These are phyloP conservation scores for Chorisops tibialis DNA, from an alignment of 2,888 invertebrate genomes.

Conservation along the genomic window DNA sequence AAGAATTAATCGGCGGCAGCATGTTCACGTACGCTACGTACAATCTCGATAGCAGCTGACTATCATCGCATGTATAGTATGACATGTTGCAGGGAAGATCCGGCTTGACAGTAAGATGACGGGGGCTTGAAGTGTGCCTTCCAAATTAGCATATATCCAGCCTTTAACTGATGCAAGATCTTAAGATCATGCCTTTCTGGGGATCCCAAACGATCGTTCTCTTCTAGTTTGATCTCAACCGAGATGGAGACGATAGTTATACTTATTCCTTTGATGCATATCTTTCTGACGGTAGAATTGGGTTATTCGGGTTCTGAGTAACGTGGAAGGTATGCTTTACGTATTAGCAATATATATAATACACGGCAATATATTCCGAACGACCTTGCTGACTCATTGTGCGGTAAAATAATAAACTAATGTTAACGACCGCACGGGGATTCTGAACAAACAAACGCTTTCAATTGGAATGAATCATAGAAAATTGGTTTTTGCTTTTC, in stretches of 20 bases:
- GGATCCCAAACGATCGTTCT: slow-evolving; percentile 7
- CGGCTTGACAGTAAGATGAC: slow-evolving; percentile 18
- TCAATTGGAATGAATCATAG: slow-evolving; percentile 6
- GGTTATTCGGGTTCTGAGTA: slow-evolving; percentile 2
- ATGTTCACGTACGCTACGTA: no score
- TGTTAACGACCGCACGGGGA: slow-evolving; percentile 19
- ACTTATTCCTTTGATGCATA: background rate
- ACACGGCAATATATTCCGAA: slow-evolving; percentile 15
- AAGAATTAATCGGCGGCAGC: no score
- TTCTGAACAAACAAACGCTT: slow-evolving; percentile 10
- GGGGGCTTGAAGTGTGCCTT: background rate
- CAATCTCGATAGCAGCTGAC: no score
- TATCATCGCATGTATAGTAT: no score
- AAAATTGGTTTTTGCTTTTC: background rate
- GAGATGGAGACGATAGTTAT: no score
- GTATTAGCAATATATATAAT: background rate
- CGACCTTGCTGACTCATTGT: slow-evolving; percentile 23
- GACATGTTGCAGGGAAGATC: slow-evolving; percentile 8
- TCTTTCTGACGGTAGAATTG: background rate
- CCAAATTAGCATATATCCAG: background rate
- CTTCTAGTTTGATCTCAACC: background rate
- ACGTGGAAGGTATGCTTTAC: slow-evolving; percentile 1
- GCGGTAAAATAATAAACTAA: background rate
- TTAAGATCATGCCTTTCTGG: background rate
- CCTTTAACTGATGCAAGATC: background rate